Base-by-base conservation (phyloP, 1,140 invertebrate species). In the Caenorhabditis briggsae region DNA sequence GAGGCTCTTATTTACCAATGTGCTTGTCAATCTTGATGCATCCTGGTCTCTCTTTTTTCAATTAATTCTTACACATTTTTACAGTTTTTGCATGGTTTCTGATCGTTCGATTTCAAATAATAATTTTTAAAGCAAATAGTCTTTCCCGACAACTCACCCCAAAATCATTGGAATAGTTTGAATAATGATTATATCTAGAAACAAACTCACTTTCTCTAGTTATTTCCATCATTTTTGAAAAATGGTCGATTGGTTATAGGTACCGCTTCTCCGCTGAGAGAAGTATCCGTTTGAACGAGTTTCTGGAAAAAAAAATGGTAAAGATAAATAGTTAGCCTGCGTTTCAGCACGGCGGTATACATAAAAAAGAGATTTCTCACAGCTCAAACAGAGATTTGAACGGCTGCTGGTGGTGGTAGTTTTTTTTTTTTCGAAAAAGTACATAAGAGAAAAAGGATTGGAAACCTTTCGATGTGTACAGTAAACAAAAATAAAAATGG, bases 271-370 rank as follows among this genome's bases (percentile, higher is more conserved):
- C 70, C 12, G 33, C n/a, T 78, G 70, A 78, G 70, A 78, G 70
- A 78, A 78, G 70, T 78, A 78, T 78, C 70, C 70, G 70, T 78
- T 78, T 78, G 70, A 78, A 78, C 70, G 70, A 78, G 70, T 78
- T 78, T 78, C 70, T 78, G 70, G 46, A 78, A 78, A 78, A 78
- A 78, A 78, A 78, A 61, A 23, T 43, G 6, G 46, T 23, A 18
- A 33, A 78, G 70, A 78, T 78, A 78, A 78, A 78, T n/a, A 78
- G 46, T 50, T 78, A 20, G 16, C n/a, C n/a, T 58, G 33, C 65
- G 33, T 78, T 78, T 50, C 70, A 78, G 70, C 70, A 53, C 23
- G 11, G 43, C 70, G 70, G 70, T 23, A 41, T n/a, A 50, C 70
- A 78, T 78, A 25, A 78, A 78, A 50, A 46, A 70, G 33, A n/a